These are phyloP conservation scores for Drosophila kanapiae DNA, from an alignment of 1,140 invertebrate species.

Conservation along the genomic window DNA sequence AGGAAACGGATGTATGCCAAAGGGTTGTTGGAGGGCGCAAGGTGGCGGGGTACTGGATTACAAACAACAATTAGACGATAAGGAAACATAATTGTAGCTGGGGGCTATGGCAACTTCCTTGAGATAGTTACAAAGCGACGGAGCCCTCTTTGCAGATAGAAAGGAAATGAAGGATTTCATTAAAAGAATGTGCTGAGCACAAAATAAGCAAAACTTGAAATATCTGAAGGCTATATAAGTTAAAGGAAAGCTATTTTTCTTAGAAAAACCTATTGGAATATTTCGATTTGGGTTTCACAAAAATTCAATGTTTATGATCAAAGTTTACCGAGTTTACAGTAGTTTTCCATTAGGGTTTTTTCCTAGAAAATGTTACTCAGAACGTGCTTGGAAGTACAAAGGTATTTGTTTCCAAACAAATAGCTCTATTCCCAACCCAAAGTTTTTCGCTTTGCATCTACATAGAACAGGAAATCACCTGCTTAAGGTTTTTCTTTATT, in stretches of 20 bases:
- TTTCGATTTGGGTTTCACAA: neutral
- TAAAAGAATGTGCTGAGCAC: conserved; percentile 19
- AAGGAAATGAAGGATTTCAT: conserved; percentile 24
- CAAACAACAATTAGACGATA: conserved; percentile 48
- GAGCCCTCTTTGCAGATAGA: conserved; percentile 2
- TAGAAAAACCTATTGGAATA: neutral
- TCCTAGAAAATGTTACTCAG: conserved; percentile 1
- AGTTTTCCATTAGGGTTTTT: conserved; percentile 32
- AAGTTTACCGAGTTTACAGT: conserved; percentile 5
- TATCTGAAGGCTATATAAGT: neutral
- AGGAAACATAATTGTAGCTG: conserved; percentile 39
- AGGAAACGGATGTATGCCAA: conserved; percentile 47
- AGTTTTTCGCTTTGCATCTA: conserved; percentile 29
- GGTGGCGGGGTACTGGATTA: neutral
- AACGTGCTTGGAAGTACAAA: conserved; percentile 34
- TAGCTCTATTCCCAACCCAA: conserved; percentile 5
- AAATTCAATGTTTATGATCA: neutral
- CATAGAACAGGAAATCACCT: conserved; percentile 53
- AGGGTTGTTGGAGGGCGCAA: conserved; percentile 15
- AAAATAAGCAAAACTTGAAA: conserved; percentile 2
- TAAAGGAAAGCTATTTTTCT: neutral
- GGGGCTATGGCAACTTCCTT: conserved; percentile 23
- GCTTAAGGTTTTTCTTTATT: conserved; percentile 44
- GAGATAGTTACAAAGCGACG: conserved; percentile 12
- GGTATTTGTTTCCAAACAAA: conserved; percentile 5